Percentiles rank a stretch among this genome's conserved stretches.
Evolutionary conservation across 1,140 invertebrate species (phyloP).

Genomic region (Physella acuta): DNA sequence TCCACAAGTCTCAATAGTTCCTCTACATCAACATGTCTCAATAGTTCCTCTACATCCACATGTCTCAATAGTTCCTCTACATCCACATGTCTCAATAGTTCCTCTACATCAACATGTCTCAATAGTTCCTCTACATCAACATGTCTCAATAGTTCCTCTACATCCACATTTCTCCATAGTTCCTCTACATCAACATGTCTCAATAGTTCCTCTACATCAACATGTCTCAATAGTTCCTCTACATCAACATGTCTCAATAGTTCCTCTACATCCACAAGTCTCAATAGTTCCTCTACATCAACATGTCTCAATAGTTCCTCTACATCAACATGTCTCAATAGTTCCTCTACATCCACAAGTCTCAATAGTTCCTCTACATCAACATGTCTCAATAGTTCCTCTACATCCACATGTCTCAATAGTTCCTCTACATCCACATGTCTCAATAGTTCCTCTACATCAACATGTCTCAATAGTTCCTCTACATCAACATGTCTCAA

Average conservation of each 20-base stretch:
- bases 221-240: background rate
- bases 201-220: background rate
- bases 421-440: background rate
- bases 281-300: background rate
- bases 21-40: background rate
- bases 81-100: background rate
- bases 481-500: background rate
- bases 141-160: background rate
- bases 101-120: background rate
- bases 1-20: background rate
- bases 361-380: background rate
- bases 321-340: background rate
- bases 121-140: background rate
- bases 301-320: background rate
- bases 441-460: background rate
- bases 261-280: background rate
- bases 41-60: background rate
- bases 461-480: background rate
- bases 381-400: background rate
- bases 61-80: background rate
- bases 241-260: background rate
- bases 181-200: background rate
- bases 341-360: background rate
- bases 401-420: background rate
- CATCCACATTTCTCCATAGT: background rate